phyloP scores from a whole-genome alignment of 2,113 vertebrate species.

The Neomonachus schauinslandi region DNA sequence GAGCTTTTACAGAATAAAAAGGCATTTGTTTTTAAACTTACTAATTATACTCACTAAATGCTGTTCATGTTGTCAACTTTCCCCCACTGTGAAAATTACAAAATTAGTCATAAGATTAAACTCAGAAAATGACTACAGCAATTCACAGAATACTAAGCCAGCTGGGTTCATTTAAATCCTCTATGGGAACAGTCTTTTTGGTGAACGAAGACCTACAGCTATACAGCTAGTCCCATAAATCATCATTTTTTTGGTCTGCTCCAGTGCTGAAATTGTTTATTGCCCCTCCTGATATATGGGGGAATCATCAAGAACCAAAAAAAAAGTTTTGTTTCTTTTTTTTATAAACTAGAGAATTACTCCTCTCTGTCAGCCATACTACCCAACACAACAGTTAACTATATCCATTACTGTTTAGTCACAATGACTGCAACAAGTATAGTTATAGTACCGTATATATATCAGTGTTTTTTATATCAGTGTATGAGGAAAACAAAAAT shows the following conservation, averaged over 20 bases:
- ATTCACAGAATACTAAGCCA: constrained; percentile 69
- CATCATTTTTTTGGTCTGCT: constrained; percentile 31
- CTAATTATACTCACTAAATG: constrained; percentile 74
- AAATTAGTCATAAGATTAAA: constrained; percentile 67
- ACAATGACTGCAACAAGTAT: not conserved
- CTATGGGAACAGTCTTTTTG: constrained; percentile 37
- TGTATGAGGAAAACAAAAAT: not conserved
- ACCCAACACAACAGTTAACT: not conserved
- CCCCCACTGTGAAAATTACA: constrained; percentile 67
- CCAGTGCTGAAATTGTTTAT: constrained; percentile 57
- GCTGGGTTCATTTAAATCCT: constrained; percentile 60
- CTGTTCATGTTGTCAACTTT: constrained; percentile 60
- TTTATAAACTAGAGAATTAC: constrained; percentile 31
- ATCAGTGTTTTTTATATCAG: not conserved
- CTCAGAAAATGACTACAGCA: constrained; percentile 54
- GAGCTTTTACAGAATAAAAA: constrained; percentile 50
- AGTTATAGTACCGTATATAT: not conserved
- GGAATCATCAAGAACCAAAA: not conserved
- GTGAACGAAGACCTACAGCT: constrained; percentile 14
- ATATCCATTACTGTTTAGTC: not conserved
- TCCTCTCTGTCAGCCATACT: constrained; percentile 1
- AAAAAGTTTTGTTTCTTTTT: not conserved
- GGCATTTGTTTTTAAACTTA: constrained; percentile 65
- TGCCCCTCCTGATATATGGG: constrained; percentile 33
- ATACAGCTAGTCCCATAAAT: constrained; percentile 56